phyloP scores from a whole-genome alignment of 2,797 vertebrate species.

The Brotogeris chrysoptera region DNA sequence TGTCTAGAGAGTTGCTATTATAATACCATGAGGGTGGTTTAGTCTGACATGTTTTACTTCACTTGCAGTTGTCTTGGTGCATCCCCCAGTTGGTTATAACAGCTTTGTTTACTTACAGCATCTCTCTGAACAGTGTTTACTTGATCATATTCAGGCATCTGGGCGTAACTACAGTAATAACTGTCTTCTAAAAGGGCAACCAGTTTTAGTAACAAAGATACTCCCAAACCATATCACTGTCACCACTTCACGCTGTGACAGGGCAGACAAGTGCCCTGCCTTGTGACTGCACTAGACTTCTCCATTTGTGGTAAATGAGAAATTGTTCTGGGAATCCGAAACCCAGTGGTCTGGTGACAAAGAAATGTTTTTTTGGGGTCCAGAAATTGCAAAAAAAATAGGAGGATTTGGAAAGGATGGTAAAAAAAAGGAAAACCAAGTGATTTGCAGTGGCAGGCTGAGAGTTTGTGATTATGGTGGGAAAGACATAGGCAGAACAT shows the following conservation, averaged over 20 bases:
- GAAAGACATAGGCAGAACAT: not conserved
- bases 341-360: not conserved
- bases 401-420: not conserved
- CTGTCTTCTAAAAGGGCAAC: not conserved
- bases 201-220: not conserved
- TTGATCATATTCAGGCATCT: not conserved
- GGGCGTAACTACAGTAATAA: not conserved
- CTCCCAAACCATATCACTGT: not conserved
- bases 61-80: not conserved
- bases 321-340: not conserved
- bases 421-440: not conserved
- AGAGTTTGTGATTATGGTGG: not conserved
- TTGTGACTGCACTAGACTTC: not conserved
- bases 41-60: slow-evolving; percentile 13
- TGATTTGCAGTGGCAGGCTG: not conserved
- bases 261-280: not conserved
- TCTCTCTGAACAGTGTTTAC: not conserved
- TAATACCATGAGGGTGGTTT: not conserved
- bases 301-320: not conserved
- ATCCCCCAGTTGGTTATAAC: not conserved
- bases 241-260: not conserved
- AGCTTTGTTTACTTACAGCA: slow-evolving; percentile 12
- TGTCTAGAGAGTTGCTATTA: not conserved
- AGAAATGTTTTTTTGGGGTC: not conserved
- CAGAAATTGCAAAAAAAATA: not conserved